phyloP scores from a whole-genome alignment of 1,140 invertebrate genomes.

The Melitaea cinxia region DNA sequence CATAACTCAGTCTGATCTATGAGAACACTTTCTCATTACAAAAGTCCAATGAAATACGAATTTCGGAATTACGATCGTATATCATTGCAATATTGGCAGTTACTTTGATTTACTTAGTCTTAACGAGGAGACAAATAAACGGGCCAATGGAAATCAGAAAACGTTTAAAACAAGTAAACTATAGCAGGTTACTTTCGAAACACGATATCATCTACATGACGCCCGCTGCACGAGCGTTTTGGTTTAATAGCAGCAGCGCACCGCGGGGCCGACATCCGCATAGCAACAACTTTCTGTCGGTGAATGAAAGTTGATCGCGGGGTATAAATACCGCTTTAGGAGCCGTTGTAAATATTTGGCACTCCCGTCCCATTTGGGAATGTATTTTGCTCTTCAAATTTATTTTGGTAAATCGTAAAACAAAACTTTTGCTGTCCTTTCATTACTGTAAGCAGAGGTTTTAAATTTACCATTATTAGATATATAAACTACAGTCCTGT shows the following conservation, averaged over 20 bases:
- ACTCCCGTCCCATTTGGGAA: conserved; percentile 40
- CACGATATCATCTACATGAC: conserved; percentile 77
- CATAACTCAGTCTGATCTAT: conserved; percentile 13
- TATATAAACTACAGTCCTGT: not conserved
- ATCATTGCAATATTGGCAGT: conserved; percentile 30
- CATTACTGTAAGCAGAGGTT: not conserved
- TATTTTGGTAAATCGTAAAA: not conserved
- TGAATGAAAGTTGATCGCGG: conserved; percentile 79
- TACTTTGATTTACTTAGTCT: conserved; percentile 36
- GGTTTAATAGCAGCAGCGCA: conserved; percentile 69
- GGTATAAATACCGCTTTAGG: conserved; percentile 59
- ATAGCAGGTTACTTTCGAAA: conserved; percentile 74
- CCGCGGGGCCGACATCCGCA: conserved; percentile 72
- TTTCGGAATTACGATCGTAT: conserved; percentile 10
- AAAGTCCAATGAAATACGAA: conserved; percentile 20
- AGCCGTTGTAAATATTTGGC: conserved; percentile 61
- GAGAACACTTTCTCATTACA: conserved; percentile 20
- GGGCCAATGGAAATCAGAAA: conserved; percentile 54
- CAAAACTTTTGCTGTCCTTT: not conserved
- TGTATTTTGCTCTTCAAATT: not conserved
- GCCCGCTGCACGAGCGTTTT: conserved; percentile 67
- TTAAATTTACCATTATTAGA: not conserved
- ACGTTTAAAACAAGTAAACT: conserved; percentile 60
- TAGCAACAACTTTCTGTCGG: conserved; percentile 76
- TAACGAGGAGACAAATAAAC: conserved; percentile 41